Evolutionary conservation across 2,888 invertebrate genomes (phyloP), one percentile per base, ranked within the genome.

Genomic region (Calameuta idolon): DNA sequence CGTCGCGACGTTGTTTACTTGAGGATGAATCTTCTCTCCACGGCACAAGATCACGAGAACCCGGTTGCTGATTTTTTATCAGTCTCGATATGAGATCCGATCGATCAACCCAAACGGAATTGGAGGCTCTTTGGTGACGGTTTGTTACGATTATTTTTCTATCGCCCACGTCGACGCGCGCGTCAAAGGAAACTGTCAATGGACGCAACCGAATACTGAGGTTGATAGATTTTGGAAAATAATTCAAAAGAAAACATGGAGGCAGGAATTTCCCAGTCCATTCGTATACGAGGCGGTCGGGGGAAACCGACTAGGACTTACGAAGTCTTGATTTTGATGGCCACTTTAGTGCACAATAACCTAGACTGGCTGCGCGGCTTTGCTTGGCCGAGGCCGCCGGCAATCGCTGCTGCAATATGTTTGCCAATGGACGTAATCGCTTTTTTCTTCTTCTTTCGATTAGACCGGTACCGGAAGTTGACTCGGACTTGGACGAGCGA

Each of bases 281-380:
- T 73, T 73, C 73, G 75, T 76, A 76, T 68, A 33, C 33, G 74
- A 34, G 37, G 1, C 73, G 37, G 69, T 12, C 34, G n/a, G 73
- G 35, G 69, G 30, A 69, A 76, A 69, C 55, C 68, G 75, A 31
- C 11, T 55, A 12, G 68, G 73, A 75, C 35, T 35, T 12, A 35
- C 34, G 79, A 15, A 73, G 78, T 78, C 80, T 81, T 83, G 80
- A 77, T 77, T 80, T 82, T 83, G 80, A 83, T 83, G 83, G 81
- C 78, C 83, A 82, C 83, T 83, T 82, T 80, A 79, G 76, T 81
- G 79, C 80, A 83, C 81, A 81, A 82, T 82, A 80, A 76, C 79
- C 75, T n/a, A 69, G 76, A 69, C 73, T 76, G 73, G 69, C 75
- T 40, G 77, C 71, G 69, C 73, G 77, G 73, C 79, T 77, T 76